These are phyloP conservation scores for Cheumatopsyche charites DNA, from an alignment of 1,140 invertebrate genomes.

Conservation along the genomic window DNA sequence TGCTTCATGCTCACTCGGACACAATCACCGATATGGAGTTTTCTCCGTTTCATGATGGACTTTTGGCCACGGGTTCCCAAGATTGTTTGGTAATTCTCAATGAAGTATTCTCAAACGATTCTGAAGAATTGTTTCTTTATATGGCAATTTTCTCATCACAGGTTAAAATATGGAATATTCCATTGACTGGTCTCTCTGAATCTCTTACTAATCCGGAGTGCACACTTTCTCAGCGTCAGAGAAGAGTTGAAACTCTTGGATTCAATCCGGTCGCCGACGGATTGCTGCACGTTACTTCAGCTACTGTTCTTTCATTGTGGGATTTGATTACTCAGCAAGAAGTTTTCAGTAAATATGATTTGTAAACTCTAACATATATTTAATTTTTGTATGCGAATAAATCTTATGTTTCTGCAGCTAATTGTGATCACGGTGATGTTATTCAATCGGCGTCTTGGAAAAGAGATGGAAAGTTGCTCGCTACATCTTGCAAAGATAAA, in stretches of 20 bases:
- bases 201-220: constrained; percentile 81
- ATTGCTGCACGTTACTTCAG: constrained; percentile 80
- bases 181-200: constrained; percentile 76
- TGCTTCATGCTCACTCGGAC: constrained; percentile 84
- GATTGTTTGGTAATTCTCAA: constrained; percentile 77
- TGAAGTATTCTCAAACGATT: not conserved
- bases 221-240: constrained; percentile 78
- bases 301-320: constrained; percentile 83
- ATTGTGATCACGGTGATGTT: constrained; percentile 79
- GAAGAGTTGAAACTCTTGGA: constrained; percentile 82
- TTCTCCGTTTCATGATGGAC: constrained; percentile 91
- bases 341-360: constrained; percentile 66
- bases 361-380: not conserved
- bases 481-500: constrained; percentile 81
- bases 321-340: constrained; percentile 84
- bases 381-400: constrained; percentile 17
- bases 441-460: constrained; percentile 87
- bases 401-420: constrained; percentile 60
- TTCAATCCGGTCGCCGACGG: constrained; percentile 89
- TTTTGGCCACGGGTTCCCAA: constrained; percentile 88
- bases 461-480: constrained; percentile 76
- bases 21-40: constrained; percentile 95
- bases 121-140: too few relatives aligned
- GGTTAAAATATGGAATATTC: constrained; percentile 88
- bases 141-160: too few relatives aligned